phyloP scores from a whole-genome alignment of 2,797 vertebrate genomes.

The Pteronotus mesoamericanus region DNA sequence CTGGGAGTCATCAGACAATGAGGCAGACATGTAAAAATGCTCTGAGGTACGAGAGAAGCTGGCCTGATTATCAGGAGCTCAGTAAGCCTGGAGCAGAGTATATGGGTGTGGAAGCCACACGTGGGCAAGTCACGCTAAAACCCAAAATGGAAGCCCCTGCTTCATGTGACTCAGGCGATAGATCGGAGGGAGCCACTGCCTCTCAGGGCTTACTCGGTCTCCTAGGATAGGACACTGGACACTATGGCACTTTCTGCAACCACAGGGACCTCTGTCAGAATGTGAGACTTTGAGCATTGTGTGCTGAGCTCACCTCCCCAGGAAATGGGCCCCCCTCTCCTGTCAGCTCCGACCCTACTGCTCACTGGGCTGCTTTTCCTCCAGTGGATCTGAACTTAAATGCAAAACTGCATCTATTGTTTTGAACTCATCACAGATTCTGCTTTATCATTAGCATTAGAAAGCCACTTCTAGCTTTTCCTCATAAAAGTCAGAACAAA shows the following conservation, averaged over 20 bases:
- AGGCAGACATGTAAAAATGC: background rate
- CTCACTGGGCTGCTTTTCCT: background rate
- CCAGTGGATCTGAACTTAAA: background rate
- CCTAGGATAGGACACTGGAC: background rate
- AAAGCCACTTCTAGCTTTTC: background rate
- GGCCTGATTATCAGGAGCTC: background rate
- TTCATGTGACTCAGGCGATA: accelerated
- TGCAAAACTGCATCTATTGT: background rate
- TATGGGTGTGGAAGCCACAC: background rate
- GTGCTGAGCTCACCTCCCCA: background rate
- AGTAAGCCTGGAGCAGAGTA: no score
- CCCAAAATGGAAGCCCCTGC: background rate
- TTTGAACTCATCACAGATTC: background rate
- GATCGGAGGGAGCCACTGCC: background rate
- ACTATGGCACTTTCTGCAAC: background rate
- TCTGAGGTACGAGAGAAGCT: background rate
- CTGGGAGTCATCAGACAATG: background rate
- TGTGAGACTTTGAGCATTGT: background rate
- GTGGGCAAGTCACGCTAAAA: background rate
- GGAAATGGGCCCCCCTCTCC: background rate
- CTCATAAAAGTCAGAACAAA: background rate
- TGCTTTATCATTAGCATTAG: background rate
- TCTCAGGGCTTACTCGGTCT: background rate
- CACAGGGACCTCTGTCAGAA: background rate
- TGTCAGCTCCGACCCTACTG: background rate